A percentile compares a stretch with the other conserved stretches of the same genome.
Evolutionary conservation across 2,888 invertebrate genomes (phyloP).

Genomic region (Lycophotia porphyrea): DNA sequence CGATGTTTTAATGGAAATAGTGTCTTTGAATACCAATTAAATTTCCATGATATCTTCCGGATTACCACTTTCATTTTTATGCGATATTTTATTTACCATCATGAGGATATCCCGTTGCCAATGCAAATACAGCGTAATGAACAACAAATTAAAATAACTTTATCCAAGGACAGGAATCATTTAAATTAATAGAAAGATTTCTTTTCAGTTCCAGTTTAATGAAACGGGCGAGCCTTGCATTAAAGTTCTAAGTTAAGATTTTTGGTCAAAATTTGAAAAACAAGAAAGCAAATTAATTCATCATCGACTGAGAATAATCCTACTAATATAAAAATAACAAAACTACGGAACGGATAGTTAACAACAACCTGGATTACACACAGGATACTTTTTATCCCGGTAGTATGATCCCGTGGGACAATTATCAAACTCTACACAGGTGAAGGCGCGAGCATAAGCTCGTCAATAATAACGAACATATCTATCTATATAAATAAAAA

Average conservation of each 20-base stretch:
- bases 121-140: conserved; percentile 35
- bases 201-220: not conserved
- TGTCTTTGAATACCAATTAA: conserved; percentile 25
- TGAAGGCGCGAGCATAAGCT: no score
- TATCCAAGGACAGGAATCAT: not conserved
- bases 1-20: not conserved
- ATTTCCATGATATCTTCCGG: conserved; percentile 32
- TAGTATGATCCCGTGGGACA: no score
- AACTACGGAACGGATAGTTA: no score
- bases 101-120: conserved; percentile 43
- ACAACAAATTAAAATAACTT: conserved; percentile 33
- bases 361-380: no score
- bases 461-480: no score
- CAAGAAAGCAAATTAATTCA: no score
- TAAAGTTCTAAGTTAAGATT: no score
- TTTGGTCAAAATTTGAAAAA: not conserved
- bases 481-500: no score
- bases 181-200: conserved; percentile 1
- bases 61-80: conserved; percentile 50
- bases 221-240: not conserved
- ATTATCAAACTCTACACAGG: no score
- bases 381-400: no score
- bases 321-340: no score
- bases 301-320: not conserved
- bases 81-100: conserved; percentile 20